Base-by-base conservation (phyloP, 2,888 invertebrate genomes). In the Phasia obesa region DNA sequence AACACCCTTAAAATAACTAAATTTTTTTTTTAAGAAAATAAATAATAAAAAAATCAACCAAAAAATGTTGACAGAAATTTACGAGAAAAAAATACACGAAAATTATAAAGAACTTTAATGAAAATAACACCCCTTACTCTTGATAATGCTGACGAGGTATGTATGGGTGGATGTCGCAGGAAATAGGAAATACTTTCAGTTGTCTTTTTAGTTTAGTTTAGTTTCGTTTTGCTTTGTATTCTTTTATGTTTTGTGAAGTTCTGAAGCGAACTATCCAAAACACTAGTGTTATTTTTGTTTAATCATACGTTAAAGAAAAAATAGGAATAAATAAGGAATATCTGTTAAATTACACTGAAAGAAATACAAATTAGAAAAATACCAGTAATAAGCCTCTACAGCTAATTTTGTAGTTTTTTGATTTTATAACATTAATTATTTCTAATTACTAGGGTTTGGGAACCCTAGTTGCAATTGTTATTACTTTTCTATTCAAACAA, bases 121-220 rank as follows among this genome's bases (percentile, higher is more conserved):
- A 82, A 82, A 74, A 62, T 42, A 49, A 59, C 64, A 82, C 42
- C 69, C 82, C 57, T 31, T 5, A 42, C 42, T 25, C 25, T 4
- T 7, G 23, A 13, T 15, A 3, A 5, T 17, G 17, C n/a, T 49
- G 7, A 31, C 42, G 11, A 15, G 4, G 17, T 67, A 21, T 70
- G 21, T 23, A 44, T 59, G 53, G 35, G 35, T 57, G 53, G 49
- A 21, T 74, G 70, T 77, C 49, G 71, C 70, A 74, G 77, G 71
- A 84, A 77, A 82, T 76, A 75, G 57, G 67, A 83, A 79, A 62
- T 62, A 78, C 67, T 78, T 55, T 65, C 64, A 80, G 80, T 84
- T 82, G 76, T 67, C 21, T 44, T 55, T 69, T 70, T 31, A 35
- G 15, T 59, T 25, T n/a, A n/a, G n/a, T n/a, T n/a, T n/a, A n/a